These are phyloP conservation scores for Oscheius sp. DNA, from an alignment of 2,888 invertebrate genomes.

Conservation along the genomic window DNA sequence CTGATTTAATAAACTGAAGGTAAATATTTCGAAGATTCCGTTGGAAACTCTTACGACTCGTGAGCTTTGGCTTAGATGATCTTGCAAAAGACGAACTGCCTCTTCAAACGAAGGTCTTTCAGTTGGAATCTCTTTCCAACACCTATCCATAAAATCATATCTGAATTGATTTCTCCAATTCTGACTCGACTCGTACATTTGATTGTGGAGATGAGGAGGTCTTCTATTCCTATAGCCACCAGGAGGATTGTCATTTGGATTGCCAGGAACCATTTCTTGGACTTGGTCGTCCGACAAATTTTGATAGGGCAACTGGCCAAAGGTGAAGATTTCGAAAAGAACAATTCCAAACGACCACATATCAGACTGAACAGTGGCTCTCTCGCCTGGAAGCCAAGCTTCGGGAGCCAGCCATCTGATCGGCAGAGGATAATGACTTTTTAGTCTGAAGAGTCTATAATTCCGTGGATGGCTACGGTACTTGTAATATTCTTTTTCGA, in stretches of 20 bases:
- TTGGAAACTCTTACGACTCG: no score
- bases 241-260: constrained; percentile 85
- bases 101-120: constrained; percentile 81
- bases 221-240: constrained; percentile 83
- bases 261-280: constrained; percentile 79
- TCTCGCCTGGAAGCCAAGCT: no score
- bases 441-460: no score
- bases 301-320: constrained; percentile 79
- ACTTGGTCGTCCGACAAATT: constrained; percentile 54
- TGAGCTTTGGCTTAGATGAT: no score
- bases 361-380: constrained; percentile 49
- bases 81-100: constrained; percentile 32
- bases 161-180: no score
- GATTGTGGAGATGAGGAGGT: constrained; percentile 35
- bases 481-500: constrained; percentile 75
- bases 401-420: constrained; percentile 99
- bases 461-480: no score
- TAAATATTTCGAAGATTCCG: no score
- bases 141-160: constrained; percentile 84
- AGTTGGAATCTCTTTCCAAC: constrained; percentile 84
- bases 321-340: constrained; percentile 76
- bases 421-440: no score
- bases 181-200: no score
- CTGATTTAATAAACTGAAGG: no score
- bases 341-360: constrained; percentile 75